Conservation (phyloP, 2,888 invertebrate genomes). For the Pterobdella sp. region DNA sequence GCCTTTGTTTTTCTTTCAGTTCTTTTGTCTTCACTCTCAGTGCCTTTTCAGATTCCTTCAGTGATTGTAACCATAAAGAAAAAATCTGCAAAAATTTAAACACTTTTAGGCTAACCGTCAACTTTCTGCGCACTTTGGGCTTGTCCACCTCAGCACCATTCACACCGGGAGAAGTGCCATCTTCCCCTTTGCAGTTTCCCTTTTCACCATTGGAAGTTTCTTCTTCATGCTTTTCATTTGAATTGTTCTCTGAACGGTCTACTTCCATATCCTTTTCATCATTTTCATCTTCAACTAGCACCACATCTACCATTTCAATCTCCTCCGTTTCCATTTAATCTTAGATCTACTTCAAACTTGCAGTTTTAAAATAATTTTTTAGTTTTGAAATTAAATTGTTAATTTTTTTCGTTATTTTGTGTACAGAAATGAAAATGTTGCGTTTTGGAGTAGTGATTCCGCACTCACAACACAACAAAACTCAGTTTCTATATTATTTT, state of each 20-base stretch:
- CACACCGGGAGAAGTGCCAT: too few species aligned
- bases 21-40: conserved; percentile 17
- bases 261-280: neutral
- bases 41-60: conserved; percentile 14
- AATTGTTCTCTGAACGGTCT: neutral
- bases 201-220: neutral
- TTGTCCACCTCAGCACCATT: too few species aligned
- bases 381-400: too few species aligned
- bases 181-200: neutral
- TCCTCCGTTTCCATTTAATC: neutral
- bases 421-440: too few species aligned
- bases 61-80: neutral
- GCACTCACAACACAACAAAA: too few species aligned
- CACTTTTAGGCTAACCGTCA: neutral
- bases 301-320: neutral
- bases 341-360: too few species aligned
- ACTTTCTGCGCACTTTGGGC: neutral
- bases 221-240: neutral
- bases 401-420: too few species aligned
- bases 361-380: too few species aligned
- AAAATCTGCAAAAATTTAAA: neutral
- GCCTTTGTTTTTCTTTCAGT: conserved; percentile 26
- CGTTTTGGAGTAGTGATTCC: too few species aligned
- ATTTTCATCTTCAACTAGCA: neutral
- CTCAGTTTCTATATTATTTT: conserved; percentile 2